Evolutionary conservation across 2,888 invertebrate genomes (phyloP).

Genomic region (Dicycla oo): DNA sequence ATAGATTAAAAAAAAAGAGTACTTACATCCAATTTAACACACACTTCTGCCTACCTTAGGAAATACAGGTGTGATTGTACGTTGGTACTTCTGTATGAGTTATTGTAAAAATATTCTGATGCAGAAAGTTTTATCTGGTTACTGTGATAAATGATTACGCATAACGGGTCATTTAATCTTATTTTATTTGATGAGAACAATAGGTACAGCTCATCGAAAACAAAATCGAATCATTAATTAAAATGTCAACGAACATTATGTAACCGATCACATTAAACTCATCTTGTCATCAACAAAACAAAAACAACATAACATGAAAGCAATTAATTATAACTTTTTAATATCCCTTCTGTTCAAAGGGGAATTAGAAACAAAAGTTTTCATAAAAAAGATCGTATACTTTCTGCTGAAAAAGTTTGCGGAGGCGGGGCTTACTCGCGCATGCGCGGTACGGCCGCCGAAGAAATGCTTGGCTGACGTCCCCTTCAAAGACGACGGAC

Average conservation of each 20-base stretch:
- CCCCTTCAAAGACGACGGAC: constrained; percentile 78
- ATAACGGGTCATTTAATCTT: constrained; percentile 19
- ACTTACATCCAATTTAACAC: neutral
- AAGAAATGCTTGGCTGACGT: constrained; percentile 83
- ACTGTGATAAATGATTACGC: neutral
- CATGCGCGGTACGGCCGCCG: constrained; percentile 79
- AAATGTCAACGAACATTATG: constrained; percentile 28
- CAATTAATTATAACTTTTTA: constrained; percentile 68
- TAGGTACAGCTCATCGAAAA: neutral
- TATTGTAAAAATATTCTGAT: neutral
- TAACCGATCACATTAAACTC: constrained; percentile 26
- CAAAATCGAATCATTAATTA: constrained; percentile 34
- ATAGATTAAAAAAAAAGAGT: too few relatives aligned
- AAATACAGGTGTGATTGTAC: too few relatives aligned
- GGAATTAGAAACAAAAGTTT: constrained; percentile 70
- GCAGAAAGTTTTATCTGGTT: neutral
- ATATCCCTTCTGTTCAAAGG: constrained; percentile 58
- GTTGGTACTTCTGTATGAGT: neutral
- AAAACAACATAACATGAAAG: constrained; percentile 45
- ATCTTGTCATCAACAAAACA: constrained; percentile 34
- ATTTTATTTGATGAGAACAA: constrained; percentile 17
- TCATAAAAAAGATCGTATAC: constrained; percentile 63
- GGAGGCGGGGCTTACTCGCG: constrained; percentile 79
- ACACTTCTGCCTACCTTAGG: neutral
- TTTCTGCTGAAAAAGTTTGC: constrained; percentile 80